Evolutionary conservation across 37 sponge, comb jelly and placozoan genomes (phyloP).

Genomic region (Aplysina aerophoba): DNA sequence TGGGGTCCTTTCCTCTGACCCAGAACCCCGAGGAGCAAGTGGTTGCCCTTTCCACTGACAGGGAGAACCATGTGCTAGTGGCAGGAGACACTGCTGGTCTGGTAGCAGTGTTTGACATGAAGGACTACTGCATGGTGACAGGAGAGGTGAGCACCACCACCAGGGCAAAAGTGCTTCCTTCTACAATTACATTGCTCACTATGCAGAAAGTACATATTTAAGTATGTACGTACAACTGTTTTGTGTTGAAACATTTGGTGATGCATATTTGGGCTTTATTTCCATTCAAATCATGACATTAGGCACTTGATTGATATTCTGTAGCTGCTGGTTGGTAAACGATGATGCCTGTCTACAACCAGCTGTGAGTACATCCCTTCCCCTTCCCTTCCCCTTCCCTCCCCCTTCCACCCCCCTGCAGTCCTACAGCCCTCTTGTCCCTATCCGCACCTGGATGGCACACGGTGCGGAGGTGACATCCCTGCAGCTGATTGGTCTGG

Average conservation of each 20-base stretch:
- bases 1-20: constrained; percentile 77
- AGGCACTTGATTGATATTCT: too few species aligned
- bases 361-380: too few species aligned
- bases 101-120: constrained; percentile 83
- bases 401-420: neutral
- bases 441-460: constrained; percentile 65
- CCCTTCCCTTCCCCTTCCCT: neutral
- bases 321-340: too few species aligned
- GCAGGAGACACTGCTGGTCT: constrained; percentile 92
- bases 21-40: constrained; percentile 80
- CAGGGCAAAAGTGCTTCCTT: too few species aligned
- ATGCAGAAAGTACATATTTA: too few species aligned
- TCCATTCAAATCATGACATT: too few species aligned
- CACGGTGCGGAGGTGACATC: constrained; percentile 78
- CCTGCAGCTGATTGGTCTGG: constrained; percentile 65
- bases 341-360: neutral
- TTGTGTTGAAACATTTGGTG: too few species aligned
- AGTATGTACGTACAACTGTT: too few species aligned
- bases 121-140: constrained; percentile 40
- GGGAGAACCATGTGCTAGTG: constrained; percentile 62
- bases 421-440: constrained; percentile 2
- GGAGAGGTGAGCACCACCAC: neutral
- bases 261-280: too few species aligned
- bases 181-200: too few species aligned
- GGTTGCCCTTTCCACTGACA: constrained; percentile 80